A percentile compares a stretch with the other conserved stretches of the same genome.
phyloP scores from a whole-genome alignment of 1,140 invertebrate species.

The Chironomus tepperi region DNA sequence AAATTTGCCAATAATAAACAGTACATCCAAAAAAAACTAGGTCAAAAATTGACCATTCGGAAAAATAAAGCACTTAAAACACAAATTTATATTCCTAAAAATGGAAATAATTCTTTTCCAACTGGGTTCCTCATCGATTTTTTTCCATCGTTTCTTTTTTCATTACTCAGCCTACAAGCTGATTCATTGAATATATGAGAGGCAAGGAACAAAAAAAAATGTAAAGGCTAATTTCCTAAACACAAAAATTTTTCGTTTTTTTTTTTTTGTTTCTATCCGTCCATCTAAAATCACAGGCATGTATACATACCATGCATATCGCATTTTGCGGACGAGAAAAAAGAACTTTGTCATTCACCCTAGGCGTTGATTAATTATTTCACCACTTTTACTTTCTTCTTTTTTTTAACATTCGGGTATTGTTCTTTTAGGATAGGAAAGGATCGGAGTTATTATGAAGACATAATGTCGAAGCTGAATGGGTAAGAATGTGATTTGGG shows the following conservation, averaged over 20 bases:
- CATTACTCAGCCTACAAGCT: background rate
- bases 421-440: slow-evolving; percentile 53
- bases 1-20: too few relatives aligned
- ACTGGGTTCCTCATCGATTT: background rate
- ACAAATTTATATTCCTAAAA: too few relatives aligned
- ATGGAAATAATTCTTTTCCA: background rate
- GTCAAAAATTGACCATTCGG: too few relatives aligned
- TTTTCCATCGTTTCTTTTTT: background rate
- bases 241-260: too few relatives aligned
- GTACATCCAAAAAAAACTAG: too few relatives aligned
- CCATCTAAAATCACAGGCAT: background rate
- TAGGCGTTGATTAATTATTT: slow-evolving; percentile 8
- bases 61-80: too few relatives aligned
- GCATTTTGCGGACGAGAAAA: background rate
- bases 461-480: slow-evolving; percentile 55
- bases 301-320: background rate
- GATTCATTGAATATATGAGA: background rate
- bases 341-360: background rate
- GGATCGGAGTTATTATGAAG: slow-evolving; percentile 50
- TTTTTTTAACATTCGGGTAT: background rate
- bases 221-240: slow-evolving; percentile 13
- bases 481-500: slow-evolving; percentile 46
- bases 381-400: background rate
- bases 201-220: background rate
- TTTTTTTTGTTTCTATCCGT: background rate